These are phyloP conservation scores for Pyrgus malvae DNA, from an alignment of 2,888 invertebrate species.

Conservation along the genomic window DNA sequence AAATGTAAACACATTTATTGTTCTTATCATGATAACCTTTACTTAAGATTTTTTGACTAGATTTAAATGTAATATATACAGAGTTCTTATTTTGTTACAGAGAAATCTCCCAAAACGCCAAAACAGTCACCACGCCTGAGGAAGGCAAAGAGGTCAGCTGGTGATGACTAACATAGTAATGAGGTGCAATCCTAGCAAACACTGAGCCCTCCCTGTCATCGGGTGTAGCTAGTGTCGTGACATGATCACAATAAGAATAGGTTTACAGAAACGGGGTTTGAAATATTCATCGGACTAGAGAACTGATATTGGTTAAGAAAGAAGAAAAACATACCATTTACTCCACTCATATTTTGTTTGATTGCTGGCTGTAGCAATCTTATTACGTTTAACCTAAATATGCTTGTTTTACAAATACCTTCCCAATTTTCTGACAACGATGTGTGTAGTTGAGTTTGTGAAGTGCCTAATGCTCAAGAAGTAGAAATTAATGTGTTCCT, in stretches of 20 bases:
- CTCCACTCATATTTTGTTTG: too few relatives aligned
- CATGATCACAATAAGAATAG: slow-evolving; percentile 62
- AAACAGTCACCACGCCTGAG: slow-evolving; percentile 89
- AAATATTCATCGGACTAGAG: too few relatives aligned
- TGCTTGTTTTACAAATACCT: too few relatives aligned
- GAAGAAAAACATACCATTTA: too few relatives aligned
- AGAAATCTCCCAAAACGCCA: slow-evolving; percentile 86
- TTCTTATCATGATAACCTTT: too few relatives aligned
- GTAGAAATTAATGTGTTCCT: slow-evolving; percentile 15
- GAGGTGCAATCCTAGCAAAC: slow-evolving; percentile 32
- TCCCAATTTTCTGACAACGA: not conserved
- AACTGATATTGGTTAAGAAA: too few relatives aligned
- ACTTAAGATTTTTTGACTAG: not conserved
- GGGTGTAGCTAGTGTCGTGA: slow-evolving; percentile 38
- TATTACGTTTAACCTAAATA: too few relatives aligned
- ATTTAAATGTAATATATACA: not conserved
- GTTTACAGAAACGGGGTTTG: slow-evolving; percentile 31
- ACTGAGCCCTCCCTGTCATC: slow-evolving; percentile 27
- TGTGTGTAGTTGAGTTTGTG: not conserved
- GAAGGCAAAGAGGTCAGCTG: slow-evolving; percentile 88
- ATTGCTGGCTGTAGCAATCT: too few relatives aligned
- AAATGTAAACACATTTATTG: too few relatives aligned
- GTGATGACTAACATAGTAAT: slow-evolving; percentile 81
- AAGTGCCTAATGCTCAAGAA: slow-evolving; percentile 22
- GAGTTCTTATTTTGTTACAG: slow-evolving; percentile 61